phyloP scores from a whole-genome alignment of 1,140 invertebrate genomes.

The Pollicipes pollicipes region DNA sequence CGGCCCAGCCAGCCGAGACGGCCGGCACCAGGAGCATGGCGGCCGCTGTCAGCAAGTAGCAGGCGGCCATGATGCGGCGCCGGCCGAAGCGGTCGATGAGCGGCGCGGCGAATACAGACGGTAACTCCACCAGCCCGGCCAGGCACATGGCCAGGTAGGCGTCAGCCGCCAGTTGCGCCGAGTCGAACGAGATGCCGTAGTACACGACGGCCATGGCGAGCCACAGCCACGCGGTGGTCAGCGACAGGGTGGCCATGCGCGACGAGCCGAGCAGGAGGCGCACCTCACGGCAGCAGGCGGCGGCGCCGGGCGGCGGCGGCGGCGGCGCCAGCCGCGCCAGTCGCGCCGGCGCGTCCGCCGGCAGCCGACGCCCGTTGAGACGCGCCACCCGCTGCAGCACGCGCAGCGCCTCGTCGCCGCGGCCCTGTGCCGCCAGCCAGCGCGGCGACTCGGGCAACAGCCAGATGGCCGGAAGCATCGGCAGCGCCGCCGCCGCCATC shows the following conservation, averaged over 20 bases:
- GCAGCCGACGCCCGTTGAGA: slow-evolving; percentile 45
- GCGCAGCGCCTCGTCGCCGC: slow-evolving; percentile 54
- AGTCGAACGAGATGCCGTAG: slow-evolving; percentile 63
- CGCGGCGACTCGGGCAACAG: slow-evolving; percentile 67
- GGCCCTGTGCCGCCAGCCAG: slow-evolving; percentile 61
- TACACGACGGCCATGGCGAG: slow-evolving; percentile 39
- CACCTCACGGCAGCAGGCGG: not conserved
- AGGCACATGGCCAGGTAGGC: not conserved
- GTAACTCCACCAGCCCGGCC: not conserved
- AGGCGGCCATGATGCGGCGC: not conserved
- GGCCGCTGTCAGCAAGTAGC: not conserved
- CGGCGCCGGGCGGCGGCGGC: not conserved
- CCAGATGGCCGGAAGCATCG: slow-evolving; percentile 20
- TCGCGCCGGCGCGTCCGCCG: slow-evolving; percentile 7
- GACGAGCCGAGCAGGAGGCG: slow-evolving; percentile 41
- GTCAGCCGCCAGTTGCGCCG: slow-evolving; percentile 32
- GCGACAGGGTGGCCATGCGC: slow-evolving; percentile 45
- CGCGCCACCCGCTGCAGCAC: slow-evolving; percentile 54
- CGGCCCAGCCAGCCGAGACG: not conserved
- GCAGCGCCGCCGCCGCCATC: slow-evolving; percentile 8
- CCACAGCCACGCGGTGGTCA: slow-evolving; percentile 60
- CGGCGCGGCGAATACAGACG: not conserved
- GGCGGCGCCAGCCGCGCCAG: slow-evolving; percentile 13
- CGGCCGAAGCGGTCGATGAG: not conserved
- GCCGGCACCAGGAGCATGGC: not conserved